phyloP scores from a whole-genome alignment of 2,797 vertebrate species.

The Schizopygopsis pylzovi region DNA sequence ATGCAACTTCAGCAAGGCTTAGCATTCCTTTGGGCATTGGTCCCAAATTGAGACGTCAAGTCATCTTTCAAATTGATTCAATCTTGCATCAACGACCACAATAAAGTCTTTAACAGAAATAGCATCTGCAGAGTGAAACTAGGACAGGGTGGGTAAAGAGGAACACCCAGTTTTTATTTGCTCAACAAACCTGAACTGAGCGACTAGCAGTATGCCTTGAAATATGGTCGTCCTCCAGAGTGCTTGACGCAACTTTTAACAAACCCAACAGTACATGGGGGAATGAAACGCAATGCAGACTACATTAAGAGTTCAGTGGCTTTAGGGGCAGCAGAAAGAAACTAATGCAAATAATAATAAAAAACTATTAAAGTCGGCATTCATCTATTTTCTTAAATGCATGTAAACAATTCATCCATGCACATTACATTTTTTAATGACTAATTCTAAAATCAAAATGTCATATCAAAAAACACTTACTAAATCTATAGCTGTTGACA shows the following conservation, averaged over 20 bases:
- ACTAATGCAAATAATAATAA: neutral
- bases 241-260: neutral
- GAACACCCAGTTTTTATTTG: constrained; percentile 32
- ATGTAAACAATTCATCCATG: neutral
- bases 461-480: neutral
- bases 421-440: neutral
- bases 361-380: neutral
- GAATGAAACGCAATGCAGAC: neutral
- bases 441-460: neutral
- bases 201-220: neutral
- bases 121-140: neutral
- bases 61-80: constrained; percentile 13
- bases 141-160: neutral
- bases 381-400: neutral
- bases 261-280: neutral
- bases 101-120: constrained; percentile 31
- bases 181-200: constrained; percentile 1
- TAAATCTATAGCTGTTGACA: neutral
- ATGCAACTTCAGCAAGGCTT: neutral
- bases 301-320: neutral
- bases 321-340: neutral
- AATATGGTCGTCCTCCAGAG: neutral
- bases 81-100: neutral
- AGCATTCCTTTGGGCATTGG: neutral
- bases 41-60: neutral